Evolutionary conservation across 1,140 invertebrate genomes (phyloP).

Genomic region (Tetramorium simillimum): DNA sequence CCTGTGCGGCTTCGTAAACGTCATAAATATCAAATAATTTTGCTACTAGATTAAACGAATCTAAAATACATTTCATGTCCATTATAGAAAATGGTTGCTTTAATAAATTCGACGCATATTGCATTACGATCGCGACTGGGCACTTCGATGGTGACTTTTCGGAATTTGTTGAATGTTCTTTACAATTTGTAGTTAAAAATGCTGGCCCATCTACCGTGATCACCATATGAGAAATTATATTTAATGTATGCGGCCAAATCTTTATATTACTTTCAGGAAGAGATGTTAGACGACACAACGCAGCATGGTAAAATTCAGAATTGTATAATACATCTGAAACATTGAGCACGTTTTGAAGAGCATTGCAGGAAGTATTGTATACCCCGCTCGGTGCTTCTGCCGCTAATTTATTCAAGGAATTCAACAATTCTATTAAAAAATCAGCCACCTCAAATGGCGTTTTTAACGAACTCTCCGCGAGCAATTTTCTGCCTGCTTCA

Average conservation of each 20-base stretch:
- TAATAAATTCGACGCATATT: constrained; percentile 77
- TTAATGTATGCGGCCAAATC: constrained; percentile 81
- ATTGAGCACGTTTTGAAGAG: constrained; percentile 76
- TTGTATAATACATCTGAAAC: constrained; percentile 75
- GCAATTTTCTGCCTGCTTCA: constrained; percentile 73
- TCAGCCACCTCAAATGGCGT: constrained; percentile 74
- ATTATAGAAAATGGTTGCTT: constrained; percentile 83
- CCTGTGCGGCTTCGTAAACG: constrained; percentile 76
- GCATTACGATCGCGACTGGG: constrained; percentile 76
- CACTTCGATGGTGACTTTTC: constrained; percentile 69
- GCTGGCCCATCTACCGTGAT: constrained; percentile 77
- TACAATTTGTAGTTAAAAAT: constrained; percentile 78
- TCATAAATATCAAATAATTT: constrained; percentile 79
- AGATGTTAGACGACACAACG: constrained; percentile 76
- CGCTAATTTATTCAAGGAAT: constrained; percentile 76
- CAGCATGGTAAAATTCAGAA: constrained; percentile 77
- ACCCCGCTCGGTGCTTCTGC: constrained; percentile 76
- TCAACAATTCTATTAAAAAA: constrained; percentile 76
- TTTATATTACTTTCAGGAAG: constrained; percentile 71
- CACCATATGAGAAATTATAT: constrained; percentile 78
- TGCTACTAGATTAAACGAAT: constrained; percentile 78
- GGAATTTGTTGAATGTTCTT: constrained; percentile 68
- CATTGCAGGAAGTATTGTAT: constrained; percentile 77
- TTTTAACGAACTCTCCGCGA: constrained; percentile 73
- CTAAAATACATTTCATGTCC: constrained; percentile 77